These are phyloP conservation scores for Tipula vernalis DNA, from an alignment of 2,888 invertebrate genomes.

Conservation along the genomic window DNA sequence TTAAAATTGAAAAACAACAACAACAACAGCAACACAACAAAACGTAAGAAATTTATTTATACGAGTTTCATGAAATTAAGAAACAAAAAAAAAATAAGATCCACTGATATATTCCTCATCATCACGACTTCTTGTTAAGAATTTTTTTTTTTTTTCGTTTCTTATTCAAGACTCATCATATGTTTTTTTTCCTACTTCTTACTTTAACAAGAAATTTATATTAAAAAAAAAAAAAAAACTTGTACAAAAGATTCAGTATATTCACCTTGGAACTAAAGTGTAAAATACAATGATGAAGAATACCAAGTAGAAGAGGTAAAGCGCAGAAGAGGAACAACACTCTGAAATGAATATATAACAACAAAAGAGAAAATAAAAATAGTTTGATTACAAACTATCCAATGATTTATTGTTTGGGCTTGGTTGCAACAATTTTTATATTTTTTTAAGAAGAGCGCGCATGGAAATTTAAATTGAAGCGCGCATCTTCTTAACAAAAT, in stretches of 20 bases:
- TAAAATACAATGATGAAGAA: neutral
- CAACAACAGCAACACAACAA: neutral
- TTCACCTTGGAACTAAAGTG: slow-evolving; percentile 8
- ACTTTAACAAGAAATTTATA: slow-evolving; percentile 6
- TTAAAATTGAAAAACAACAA: neutral
- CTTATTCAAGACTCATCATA: slow-evolving; percentile 4
- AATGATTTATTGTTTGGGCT: slow-evolving; percentile 4
- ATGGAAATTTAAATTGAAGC: neutral
- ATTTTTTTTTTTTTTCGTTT: neutral
- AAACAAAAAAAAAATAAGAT: neutral
- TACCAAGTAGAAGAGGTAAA: neutral
- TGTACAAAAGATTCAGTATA: slow-evolving; percentile 7
- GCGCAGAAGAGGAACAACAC: neutral
- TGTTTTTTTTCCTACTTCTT: neutral
- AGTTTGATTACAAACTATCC: slow-evolving; percentile 4
- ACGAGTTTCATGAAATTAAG: slow-evolving; percentile 4
- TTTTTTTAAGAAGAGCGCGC: neutral
- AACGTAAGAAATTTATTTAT: neutral
- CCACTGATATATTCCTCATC: slow-evolving; percentile 10
- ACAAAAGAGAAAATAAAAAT: neutral
- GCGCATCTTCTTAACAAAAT: neutral
- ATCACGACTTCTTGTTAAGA: slow-evolving; percentile 10
- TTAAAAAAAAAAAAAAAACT: neutral
- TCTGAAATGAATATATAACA: neutral
- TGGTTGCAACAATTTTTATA: neutral